Evolutionary conservation across 2,113 vertebrate genomes (phyloP).

Genomic region (Takifugu bimaculatus): DNA sequence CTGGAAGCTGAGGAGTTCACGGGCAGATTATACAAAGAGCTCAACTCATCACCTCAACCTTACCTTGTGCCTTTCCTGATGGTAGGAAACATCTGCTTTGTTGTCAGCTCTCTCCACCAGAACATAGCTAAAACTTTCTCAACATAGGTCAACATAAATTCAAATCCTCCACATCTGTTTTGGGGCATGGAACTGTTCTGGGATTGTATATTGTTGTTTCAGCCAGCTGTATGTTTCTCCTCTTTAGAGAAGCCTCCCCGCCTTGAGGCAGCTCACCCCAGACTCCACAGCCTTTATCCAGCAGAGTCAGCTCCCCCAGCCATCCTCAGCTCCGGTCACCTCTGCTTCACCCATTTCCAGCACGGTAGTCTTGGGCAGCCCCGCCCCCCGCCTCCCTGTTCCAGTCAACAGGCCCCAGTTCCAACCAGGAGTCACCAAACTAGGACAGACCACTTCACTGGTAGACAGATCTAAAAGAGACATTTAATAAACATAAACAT

Average conservation of each 20-base stretch:
- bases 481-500: background rate
- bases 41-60: slow-evolving; percentile 97
- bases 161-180: background rate
- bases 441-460: slow-evolving; percentile 80
- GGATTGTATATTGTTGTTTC: background rate
- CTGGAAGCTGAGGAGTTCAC: slow-evolving; percentile 98
- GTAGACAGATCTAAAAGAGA: slow-evolving; percentile 58
- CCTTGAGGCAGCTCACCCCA: slow-evolving; percentile 93
- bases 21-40: slow-evolving; percentile 92
- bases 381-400: slow-evolving; percentile 56
- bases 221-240: slow-evolving; percentile 7
- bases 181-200: too few species aligned
- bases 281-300: slow-evolving; percentile 95
- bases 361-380: slow-evolving; percentile 51
- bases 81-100: slow-evolving; percentile 65
- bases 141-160: background rate
- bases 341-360: slow-evolving; percentile 56
- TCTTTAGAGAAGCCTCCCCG: slow-evolving; percentile 90
- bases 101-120: background rate
- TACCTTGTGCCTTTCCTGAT: slow-evolving; percentile 99
- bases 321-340: slow-evolving; percentile 77
- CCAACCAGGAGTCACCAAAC: slow-evolving; percentile 84
- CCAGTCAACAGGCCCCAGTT: slow-evolving; percentile 83
- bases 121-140: background rate
- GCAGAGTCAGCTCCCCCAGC: slow-evolving; percentile 87